Evolutionary conservation across 2,113 vertebrate genomes (phyloP).

Genomic region (Syrmaticus mikado): DNA sequence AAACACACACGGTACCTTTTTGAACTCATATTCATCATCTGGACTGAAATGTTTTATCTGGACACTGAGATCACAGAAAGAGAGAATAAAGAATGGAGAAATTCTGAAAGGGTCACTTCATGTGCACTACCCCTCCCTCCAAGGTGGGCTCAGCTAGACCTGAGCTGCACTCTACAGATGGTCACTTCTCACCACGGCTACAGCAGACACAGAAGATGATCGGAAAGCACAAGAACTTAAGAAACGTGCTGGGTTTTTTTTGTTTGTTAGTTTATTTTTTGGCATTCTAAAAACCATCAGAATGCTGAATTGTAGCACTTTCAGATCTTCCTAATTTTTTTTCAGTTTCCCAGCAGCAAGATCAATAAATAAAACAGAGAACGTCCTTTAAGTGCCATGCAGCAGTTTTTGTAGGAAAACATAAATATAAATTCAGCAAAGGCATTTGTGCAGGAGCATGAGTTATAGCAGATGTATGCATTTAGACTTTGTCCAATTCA

Average conservation of each 20-base stretch:
- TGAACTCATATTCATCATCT: not conserved
- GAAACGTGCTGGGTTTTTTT: not conserved
- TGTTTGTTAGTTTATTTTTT: accelerated
- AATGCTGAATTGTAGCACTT: not conserved
- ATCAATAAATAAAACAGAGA: not conserved
- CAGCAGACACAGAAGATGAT: not conserved
- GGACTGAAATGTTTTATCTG: not conserved
- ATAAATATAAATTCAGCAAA: not conserved
- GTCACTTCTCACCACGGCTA: not conserved
- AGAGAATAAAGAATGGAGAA: not conserved
- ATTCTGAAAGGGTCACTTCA: not conserved
- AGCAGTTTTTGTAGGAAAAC: slow-evolving; percentile 1
- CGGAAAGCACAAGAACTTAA: not conserved
- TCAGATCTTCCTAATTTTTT: not conserved
- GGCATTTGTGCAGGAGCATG: not conserved
- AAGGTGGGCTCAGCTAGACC: not conserved
- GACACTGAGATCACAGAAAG: not conserved
- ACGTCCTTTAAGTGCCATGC: not conserved
- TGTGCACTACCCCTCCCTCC: not conserved
- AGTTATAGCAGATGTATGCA: not conserved
- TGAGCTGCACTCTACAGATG: not conserved
- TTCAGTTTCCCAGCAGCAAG: not conserved
- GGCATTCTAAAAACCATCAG: not conserved
- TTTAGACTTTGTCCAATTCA: slow-evolving; percentile 3
- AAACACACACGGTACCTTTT: not conserved